phyloP scores from a whole-genome alignment of 2,113 vertebrate species.

The Elaphurus davidianus region DNA sequence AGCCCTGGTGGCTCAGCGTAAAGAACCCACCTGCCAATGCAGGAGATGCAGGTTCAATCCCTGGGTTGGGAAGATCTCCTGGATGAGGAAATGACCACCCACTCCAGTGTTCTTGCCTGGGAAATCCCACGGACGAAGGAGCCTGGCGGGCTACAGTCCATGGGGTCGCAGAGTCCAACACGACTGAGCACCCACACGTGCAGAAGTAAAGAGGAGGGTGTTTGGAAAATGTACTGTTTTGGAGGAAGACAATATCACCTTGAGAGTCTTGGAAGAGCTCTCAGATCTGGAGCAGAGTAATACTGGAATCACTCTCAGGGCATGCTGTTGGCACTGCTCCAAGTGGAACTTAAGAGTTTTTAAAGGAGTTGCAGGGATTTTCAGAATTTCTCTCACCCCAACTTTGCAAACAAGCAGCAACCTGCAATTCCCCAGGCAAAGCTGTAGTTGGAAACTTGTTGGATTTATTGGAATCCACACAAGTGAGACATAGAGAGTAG shows the following conservation, averaged over 20 bases:
- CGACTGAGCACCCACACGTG: fast-evolving
- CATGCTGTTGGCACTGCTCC: neutral
- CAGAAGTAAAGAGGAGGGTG: neutral
- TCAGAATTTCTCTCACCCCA: neutral
- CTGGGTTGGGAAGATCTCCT: neutral
- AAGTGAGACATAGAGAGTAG: neutral
- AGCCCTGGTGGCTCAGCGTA: neutral
- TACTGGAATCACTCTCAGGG: neutral
- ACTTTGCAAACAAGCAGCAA: neutral
- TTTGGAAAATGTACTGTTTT: neutral
- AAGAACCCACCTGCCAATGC: neutral
- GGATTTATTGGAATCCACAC: neutral
- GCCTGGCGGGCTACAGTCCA: neutral
- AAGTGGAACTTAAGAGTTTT: neutral
- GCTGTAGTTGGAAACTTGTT: neutral
- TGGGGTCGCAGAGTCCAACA: neutral
- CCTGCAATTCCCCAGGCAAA: neutral
- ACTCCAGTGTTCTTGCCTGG: neutral
- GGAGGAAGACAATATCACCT: neutral
- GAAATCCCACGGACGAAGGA: neutral
- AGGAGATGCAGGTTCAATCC: neutral
- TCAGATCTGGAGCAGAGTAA: neutral
- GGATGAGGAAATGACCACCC: neutral
- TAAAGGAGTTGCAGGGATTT: neutral
- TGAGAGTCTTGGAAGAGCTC: neutral